Conservation (phyloP, 2,888 invertebrate genomes). For the Taenaris catops region DNA sequence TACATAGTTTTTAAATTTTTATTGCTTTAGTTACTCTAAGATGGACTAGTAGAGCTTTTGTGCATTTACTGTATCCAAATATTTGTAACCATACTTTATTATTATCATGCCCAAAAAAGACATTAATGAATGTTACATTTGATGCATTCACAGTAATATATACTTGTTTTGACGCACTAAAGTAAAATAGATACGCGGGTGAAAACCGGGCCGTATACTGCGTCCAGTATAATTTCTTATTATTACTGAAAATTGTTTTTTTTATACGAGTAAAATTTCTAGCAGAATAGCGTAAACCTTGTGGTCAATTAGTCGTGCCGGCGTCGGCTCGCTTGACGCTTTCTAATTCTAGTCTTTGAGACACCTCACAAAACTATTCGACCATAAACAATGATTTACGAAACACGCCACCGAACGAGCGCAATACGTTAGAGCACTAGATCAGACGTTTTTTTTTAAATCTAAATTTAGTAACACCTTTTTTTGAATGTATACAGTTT, state of each 20-base stretch:
- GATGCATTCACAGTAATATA: too few relatives aligned
- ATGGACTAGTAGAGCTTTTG: too few relatives aligned
- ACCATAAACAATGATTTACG: conserved; percentile 75
- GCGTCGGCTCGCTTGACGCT: conserved; percentile 61
- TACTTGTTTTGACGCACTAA: too few relatives aligned
- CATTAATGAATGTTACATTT: conserved; percentile 14
- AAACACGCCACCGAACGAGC: conserved; percentile 47
- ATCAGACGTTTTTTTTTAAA: conserved; percentile 46
- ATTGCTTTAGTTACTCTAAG: too few relatives aligned
- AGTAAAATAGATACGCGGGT: conserved; percentile 11
- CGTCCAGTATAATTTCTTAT: conserved; percentile 16
- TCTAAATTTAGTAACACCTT: conserved; percentile 33
- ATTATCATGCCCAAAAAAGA: too few relatives aligned
- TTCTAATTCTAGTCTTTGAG: conserved; percentile 68
- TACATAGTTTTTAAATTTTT: too few relatives aligned
- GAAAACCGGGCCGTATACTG: conserved; percentile 15
- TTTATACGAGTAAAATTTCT: conserved; percentile 42
- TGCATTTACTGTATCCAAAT: too few relatives aligned
- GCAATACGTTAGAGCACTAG: conserved; percentile 55
- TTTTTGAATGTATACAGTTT: too few relatives aligned
- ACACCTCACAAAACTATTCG: conserved; percentile 64
- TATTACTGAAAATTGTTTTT: conserved; percentile 24
- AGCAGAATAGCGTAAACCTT: conserved; percentile 64
- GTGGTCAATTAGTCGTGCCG: conserved; percentile 71
- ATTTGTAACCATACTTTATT: too few relatives aligned